Evolutionary conservation across 2,113 vertebrate genomes (phyloP), one percentile per base, ranked within the genome.

Genomic region (Neotragus pygmaeus): DNA sequence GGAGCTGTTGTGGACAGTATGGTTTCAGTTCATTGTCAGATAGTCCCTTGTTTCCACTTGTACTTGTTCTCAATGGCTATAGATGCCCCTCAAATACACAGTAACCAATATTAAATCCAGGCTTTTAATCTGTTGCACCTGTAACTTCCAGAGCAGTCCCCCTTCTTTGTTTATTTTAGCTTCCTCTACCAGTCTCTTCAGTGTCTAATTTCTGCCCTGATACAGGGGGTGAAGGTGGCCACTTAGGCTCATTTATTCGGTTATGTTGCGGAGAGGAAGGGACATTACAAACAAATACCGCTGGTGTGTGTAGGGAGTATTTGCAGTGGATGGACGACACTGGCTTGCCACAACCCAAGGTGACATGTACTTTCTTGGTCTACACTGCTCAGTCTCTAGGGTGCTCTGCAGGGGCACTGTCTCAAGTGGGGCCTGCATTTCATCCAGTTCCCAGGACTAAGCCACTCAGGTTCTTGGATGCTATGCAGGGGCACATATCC

Each of bases 401-500:
- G 33, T 64, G 30, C 30, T 64, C 30, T 17, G 15, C 14, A n/a
- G 7, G 33, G 30, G 0, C 1, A 1, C 62, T 64, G 33, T 64
- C 62, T 33, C 62, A 64, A 17, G 16, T 64, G 33, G 16, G 15
- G 15, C 15, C 33, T 64, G 15, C 30, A 64, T 64, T n/a, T 64
- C 60, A 33, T 33, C 30, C 15, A n/a, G 62, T 64, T 17, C 16
- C 16, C 62, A 19, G 16, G 3, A n/a, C 4, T 64, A 64, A 64
- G 33, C 3, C 62, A n/a, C 62, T 19, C 33, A 17, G 62, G 15
- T n/a, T 64, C 16, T 64, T 64, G 62, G 62, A 2, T 64, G 62
- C 33, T 64, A 17, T 0, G 0, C 15, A n/a, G 62, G 62, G 33
- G 16, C 16, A n/a, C 0, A 1, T 17, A 64, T 33, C 7, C 16